A percentile compares a stretch with the other conserved stretches of the same genome.
Evolutionary conservation across 2,888 invertebrate genomes (phyloP).

Genomic region (Cancer borealis): DNA sequence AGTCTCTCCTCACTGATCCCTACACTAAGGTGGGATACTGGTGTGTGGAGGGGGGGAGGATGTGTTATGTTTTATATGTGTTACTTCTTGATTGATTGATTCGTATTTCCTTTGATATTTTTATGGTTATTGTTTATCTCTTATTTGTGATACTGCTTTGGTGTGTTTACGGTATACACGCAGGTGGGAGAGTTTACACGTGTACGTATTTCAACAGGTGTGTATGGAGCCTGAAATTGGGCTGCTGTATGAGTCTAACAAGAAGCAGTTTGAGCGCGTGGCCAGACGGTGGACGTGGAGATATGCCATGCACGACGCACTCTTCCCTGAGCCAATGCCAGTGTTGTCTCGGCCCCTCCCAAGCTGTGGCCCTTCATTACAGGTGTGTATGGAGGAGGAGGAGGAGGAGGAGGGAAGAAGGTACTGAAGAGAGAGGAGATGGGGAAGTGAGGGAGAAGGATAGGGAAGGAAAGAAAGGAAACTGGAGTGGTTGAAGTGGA

Average conservation of each 20-base stretch:
- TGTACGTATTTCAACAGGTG: slow-evolving; percentile 81
- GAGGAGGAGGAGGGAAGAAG: background rate
- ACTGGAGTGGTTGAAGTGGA: no score
- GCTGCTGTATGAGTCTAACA: slow-evolving; percentile 87
- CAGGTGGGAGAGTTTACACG: background rate
- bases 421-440: background rate
- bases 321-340: slow-evolving; percentile 77
- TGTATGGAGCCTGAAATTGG: slow-evolving; percentile 95
- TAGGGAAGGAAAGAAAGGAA: background rate
- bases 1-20: slow-evolving; percentile 93
- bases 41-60: background rate
- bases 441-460: background rate
- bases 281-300: slow-evolving; percentile 94
- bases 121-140: background rate
- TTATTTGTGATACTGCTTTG: no score
- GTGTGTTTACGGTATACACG: no score
- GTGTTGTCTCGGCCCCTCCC: background rate
- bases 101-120: background rate
- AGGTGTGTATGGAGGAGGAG: background rate
- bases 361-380: slow-evolving; percentile 25
- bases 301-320: slow-evolving; percentile 90
- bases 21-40: slow-evolving; percentile 84
- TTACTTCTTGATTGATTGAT: no score
- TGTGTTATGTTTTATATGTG: background rate
- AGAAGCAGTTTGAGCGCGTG: slow-evolving; percentile 87